These are phyloP conservation scores for Phrynocephalus forsythii DNA, from an alignment of 2,797 vertebrate species.

Conservation along the genomic window DNA sequence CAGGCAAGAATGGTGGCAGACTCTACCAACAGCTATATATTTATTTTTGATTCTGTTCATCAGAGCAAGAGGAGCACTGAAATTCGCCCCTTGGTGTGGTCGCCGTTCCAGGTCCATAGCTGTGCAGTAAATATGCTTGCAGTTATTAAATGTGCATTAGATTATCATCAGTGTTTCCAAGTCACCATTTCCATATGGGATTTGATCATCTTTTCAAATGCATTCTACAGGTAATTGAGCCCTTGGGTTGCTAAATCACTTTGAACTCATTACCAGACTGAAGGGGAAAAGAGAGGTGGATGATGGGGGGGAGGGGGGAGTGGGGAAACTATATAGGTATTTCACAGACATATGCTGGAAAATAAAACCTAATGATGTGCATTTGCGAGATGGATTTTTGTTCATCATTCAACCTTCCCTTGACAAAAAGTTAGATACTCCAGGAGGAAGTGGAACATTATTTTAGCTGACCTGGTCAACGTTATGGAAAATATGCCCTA, in stretches of 20 bases:
- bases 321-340: constrained; percentile 40
- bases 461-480: constrained; percentile 57
- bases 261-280: constrained; percentile 70
- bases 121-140: constrained; percentile 61
- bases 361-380: constrained; percentile 59
- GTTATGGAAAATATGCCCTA: constrained; percentile 23
- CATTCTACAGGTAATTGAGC: constrained; percentile 68
- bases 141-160: constrained; percentile 68
- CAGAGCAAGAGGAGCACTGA: constrained; percentile 55
- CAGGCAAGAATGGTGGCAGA: constrained; percentile 63
- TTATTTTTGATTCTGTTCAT: constrained; percentile 58
- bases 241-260: constrained; percentile 62
- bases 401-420: constrained; percentile 42
- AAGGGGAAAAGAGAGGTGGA: constrained; percentile 18
- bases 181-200: constrained; percentile 59
- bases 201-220: constrained; percentile 63
- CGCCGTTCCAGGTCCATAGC: constrained; percentile 30
- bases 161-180: constrained; percentile 63
- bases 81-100: constrained; percentile 36
- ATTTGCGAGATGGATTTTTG: constrained; percentile 48
- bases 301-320: too few relatives aligned
- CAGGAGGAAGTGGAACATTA: constrained; percentile 13
- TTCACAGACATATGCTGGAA: constrained; percentile 61
- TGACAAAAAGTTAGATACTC: constrained; percentile 23
- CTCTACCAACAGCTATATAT: constrained; percentile 56